Evolutionary conservation across 2,888 invertebrate genomes (phyloP).

Genomic region (Ellobium chinense): DNA sequence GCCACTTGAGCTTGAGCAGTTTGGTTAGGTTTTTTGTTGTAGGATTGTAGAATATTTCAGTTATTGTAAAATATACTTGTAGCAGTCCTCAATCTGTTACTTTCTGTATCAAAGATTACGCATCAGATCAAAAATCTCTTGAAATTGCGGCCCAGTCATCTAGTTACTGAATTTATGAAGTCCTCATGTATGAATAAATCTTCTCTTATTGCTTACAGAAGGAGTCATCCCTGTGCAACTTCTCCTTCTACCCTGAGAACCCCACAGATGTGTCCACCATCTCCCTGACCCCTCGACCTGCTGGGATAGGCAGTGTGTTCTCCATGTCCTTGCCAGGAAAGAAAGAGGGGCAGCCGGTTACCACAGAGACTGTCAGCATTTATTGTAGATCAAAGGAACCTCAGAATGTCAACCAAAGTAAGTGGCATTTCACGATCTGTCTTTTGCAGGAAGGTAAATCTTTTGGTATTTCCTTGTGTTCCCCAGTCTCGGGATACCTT

Average conservation of each 20-base stretch:
- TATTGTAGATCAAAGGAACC: slow-evolving; percentile 28
- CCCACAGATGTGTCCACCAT: slow-evolving; percentile 23
- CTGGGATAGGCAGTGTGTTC: not conserved
- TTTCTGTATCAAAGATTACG: too few species aligned
- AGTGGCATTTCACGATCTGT: too few species aligned
- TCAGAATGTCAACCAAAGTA: slow-evolving; percentile 13
- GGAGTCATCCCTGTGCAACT: slow-evolving; percentile 36
- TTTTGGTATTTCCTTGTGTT: too few species aligned
- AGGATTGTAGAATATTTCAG: too few species aligned
- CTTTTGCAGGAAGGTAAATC: too few species aligned
- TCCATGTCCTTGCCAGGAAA: slow-evolving; percentile 42
- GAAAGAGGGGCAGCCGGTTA: slow-evolving; percentile 11
- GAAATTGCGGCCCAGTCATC: too few species aligned
- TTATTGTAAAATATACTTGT: too few species aligned
- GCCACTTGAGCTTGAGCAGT: too few species aligned
- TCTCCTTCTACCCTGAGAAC: slow-evolving; percentile 31
- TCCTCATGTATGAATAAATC: not conserved
- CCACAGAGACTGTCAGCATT: slow-evolving; percentile 12
- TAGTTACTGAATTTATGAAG: not conserved
- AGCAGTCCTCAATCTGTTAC: too few species aligned
- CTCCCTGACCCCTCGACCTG: slow-evolving; percentile 20
- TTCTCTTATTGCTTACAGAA: slow-evolving; percentile 22
- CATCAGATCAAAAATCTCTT: too few species aligned
- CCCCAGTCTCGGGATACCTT: too few species aligned
- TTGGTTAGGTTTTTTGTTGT: too few species aligned